Evolutionary conservation across 2,888 invertebrate genomes (phyloP).

Genomic region (Eupeodes luniger): DNA sequence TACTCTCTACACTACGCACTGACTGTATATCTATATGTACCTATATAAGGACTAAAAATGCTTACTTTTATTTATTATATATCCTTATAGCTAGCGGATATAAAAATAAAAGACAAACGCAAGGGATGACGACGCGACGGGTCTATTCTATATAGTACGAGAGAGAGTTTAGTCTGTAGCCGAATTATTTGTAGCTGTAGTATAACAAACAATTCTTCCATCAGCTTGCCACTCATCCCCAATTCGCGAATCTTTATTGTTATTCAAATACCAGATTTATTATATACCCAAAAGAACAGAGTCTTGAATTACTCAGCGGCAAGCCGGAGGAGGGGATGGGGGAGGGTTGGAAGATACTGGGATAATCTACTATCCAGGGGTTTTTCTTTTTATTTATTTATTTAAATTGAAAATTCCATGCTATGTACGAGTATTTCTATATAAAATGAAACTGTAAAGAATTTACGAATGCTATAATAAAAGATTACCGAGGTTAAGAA

Average conservation of each 20-base stretch:
- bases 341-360: neutral
- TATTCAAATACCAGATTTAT: constrained; percentile 45
- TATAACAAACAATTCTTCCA: neutral
- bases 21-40: neutral
- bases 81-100: constrained; percentile 32
- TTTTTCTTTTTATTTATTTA: constrained; percentile 7
- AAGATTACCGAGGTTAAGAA: constrained; percentile 33
- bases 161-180: neutral
- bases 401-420: constrained; percentile 31
- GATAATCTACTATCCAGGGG: constrained; percentile 35
- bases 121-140: neutral
- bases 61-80: constrained; percentile 30
- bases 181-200: constrained; percentile 5
- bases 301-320: constrained; percentile 26
- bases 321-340: no score
- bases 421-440: neutral
- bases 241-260: constrained; percentile 26
- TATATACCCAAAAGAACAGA: neutral
- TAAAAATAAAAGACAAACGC: constrained; percentile 22
- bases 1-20: neutral
- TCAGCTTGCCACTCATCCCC: constrained; percentile 27
- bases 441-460: neutral
- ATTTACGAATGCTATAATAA: constrained; percentile 10
- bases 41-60: neutral
- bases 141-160: neutral